A percentile compares a stretch with the other conserved stretches of the same genome.
phyloP scores from a whole-genome alignment of 2,797 vertebrate genomes.

The Pseudomugil tenellus region DNA sequence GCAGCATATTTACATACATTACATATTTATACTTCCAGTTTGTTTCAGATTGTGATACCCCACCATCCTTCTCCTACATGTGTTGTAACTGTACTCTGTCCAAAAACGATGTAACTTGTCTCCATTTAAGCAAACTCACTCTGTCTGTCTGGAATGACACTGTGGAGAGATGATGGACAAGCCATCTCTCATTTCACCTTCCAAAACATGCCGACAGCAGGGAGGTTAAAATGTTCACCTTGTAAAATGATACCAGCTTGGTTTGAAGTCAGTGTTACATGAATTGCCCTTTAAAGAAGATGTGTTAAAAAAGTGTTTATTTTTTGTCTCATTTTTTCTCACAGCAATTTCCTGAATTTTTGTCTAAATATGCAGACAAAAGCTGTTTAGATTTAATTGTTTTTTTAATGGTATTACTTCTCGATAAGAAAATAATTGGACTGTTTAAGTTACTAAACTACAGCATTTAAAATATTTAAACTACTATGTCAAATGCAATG shows the following conservation, averaged over 20 bases:
- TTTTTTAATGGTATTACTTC: not conserved
- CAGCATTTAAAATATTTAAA: not conserved
- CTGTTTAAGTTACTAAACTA: not conserved
- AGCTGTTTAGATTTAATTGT: no score
- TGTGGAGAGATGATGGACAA: conserved; percentile 42
- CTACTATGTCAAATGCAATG: not conserved
- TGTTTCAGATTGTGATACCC: not conserved
- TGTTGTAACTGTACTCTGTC: not conserved
- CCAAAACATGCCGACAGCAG: conserved; percentile 37
- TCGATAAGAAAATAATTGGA: not conserved
- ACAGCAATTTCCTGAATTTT: no score
- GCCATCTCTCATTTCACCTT: conserved; percentile 52
- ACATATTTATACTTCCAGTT: not conserved
- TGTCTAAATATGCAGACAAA: no score
- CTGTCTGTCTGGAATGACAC: conserved; percentile 43
- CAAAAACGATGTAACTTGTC: conserved; percentile 10
- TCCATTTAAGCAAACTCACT: conserved; percentile 44
- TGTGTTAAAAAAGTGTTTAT: no score
- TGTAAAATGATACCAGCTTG: conserved; percentile 40
- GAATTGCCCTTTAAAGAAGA: not conserved
- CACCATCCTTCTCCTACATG: not conserved
- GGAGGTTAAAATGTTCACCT: conserved; percentile 60
- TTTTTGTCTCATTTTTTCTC: no score
- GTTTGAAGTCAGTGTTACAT: not conserved
- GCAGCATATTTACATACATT: no score